Evolutionary conservation across 2,113 vertebrate species (phyloP).

Genomic region (Chaenocephalus aceratus): DNA sequence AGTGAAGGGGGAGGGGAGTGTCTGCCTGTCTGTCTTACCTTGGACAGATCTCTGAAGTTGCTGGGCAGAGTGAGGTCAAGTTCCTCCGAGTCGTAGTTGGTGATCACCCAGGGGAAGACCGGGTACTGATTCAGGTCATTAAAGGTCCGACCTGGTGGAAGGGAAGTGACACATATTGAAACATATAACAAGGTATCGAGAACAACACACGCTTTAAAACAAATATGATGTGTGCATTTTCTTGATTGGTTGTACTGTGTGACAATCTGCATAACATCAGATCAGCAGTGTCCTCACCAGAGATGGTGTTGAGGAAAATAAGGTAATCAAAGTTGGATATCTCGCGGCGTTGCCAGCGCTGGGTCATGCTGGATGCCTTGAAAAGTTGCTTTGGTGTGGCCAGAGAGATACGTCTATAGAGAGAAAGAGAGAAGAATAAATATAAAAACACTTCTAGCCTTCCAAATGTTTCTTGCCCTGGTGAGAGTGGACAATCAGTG

Average conservation of each 20-base stretch:
- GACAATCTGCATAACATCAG: not conserved
- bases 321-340: constrained; percentile 98
- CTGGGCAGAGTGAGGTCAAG: constrained; percentile 97
- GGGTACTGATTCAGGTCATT: constrained; percentile 99
- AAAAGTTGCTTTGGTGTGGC: constrained; percentile 96
- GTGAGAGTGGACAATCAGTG: not conserved
- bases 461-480: not conserved
- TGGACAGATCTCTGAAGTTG: constrained; percentile 99
- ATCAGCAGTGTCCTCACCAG: constrained; percentile 84
- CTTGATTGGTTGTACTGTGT: not conserved
- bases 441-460: not conserved
- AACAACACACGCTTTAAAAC: too few species aligned
- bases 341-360: constrained; percentile 96
- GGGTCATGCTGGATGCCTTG: constrained; percentile 97
- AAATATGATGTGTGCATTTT: not conserved
- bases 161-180: not conserved
- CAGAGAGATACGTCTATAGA: constrained; percentile 92
- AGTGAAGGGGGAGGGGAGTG: not conserved
- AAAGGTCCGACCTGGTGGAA: constrained; percentile 89
- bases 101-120: constrained; percentile 98
- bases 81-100: constrained; percentile 96
- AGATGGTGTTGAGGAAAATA: constrained; percentile 96
- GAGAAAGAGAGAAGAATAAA: not conserved
- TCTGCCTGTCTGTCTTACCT: constrained; percentile 83
- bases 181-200: not conserved